These are phyloP conservation scores for Turnix velox DNA, from an alignment of 2,113 vertebrate species.

Conservation along the genomic window DNA sequence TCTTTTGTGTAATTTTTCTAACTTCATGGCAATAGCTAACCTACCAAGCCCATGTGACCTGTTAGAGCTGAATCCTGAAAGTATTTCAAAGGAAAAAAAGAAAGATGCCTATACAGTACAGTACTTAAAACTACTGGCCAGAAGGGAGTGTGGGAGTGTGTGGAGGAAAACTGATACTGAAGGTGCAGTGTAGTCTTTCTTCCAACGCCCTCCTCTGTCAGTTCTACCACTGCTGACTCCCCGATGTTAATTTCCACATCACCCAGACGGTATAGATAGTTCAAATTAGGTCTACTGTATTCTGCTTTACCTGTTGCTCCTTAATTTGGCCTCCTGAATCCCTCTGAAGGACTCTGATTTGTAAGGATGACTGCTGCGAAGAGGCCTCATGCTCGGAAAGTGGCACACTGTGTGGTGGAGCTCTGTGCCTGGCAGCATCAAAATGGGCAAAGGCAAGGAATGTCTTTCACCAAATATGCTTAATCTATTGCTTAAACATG, in stretches of 20 bases:
- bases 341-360: not conserved
- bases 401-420: fast-evolving
- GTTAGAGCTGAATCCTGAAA: not conserved
- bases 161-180: not conserved
- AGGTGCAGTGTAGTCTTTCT: not conserved
- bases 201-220: not conserved
- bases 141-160: not conserved
- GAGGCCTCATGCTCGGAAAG: not conserved
- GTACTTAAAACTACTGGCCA: no score
- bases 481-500: not conserved
- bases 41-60: not conserved
- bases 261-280: not conserved
- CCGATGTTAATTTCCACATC: not conserved
- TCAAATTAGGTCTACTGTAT: not conserved
- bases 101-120: no score
- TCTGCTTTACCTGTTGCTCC: not conserved
- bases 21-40: not conserved
- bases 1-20: not conserved
- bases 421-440: not conserved
- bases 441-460: not conserved
- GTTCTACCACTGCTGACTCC: not conserved
- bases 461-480: not conserved
- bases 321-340: not conserved
- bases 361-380: not conserved
- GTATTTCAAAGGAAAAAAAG: not conserved